Conservation (phyloP, 2,888 invertebrate genomes). For the Sabatieria punctata region DNA sequence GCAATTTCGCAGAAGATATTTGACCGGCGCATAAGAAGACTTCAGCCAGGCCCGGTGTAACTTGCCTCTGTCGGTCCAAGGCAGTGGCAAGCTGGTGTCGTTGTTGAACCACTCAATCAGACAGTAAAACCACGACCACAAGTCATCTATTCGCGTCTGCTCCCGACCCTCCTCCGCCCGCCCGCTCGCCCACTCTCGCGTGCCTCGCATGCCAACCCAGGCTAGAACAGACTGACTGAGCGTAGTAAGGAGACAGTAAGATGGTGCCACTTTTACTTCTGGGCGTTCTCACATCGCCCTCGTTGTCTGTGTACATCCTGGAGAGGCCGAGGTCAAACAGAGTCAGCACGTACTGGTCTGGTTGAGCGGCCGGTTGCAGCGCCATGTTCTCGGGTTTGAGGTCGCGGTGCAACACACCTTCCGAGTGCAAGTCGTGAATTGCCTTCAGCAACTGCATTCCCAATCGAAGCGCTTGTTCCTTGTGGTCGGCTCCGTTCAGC, state of each 20-base stretch:
- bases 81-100: conserved; percentile 11
- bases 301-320: conserved; percentile 13
- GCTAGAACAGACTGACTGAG: background rate
- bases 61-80: conserved; percentile 12
- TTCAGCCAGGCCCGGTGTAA: conserved; percentile 5
- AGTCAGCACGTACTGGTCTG: conserved; percentile 5
- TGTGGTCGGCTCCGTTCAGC: too few relatives aligned
- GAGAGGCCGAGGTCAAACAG: conserved; percentile 17
- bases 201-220: conserved; percentile 7
- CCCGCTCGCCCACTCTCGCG: conserved; percentile 15
- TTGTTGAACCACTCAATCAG: conserved; percentile 12
- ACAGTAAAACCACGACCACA: conserved; percentile 15
- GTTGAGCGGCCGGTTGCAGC: background rate
- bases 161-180: conserved; percentile 13
- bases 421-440: conserved; percentile 13
- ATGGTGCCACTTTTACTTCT: too few relatives aligned
- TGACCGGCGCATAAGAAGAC: conserved; percentile 6
- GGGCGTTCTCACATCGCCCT: conserved; percentile 6
- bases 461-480: too few relatives aligned
- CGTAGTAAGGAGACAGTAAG: too few relatives aligned
- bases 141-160: conserved; percentile 14
- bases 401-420: conserved; percentile 14
- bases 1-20: conserved; percentile 11
- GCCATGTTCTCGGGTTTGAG: conserved; percentile 16
- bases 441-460: conserved; percentile 8